Percentiles rank a stretch among this genome's conserved stretches.
Evolutionary conservation across 2,888 invertebrate genomes (phyloP).

Genomic region (Urechis unicinctus): DNA sequence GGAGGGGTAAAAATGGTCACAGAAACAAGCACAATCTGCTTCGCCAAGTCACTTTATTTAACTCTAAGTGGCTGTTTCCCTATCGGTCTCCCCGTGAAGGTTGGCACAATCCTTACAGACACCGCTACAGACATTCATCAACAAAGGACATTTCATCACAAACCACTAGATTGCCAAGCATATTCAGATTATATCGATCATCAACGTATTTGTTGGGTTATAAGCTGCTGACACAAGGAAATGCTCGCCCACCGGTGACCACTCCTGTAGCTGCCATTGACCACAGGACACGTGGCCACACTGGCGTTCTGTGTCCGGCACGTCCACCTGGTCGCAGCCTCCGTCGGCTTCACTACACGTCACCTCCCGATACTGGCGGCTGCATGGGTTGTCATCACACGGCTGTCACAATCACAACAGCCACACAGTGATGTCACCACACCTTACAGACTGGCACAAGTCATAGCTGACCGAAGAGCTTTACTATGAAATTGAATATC

Average conservation of each 20-base stretch:
- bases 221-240: too few species aligned
- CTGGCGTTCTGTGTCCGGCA: constrained; percentile 30
- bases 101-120: not conserved
- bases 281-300: constrained; percentile 47
- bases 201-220: too few species aligned
- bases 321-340: constrained; percentile 31
- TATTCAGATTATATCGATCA: too few species aligned
- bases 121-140: not conserved
- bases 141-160: too few species aligned
- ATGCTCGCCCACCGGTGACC: constrained; percentile 40
- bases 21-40: too few species aligned
- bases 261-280: constrained; percentile 39
- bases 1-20: too few species aligned
- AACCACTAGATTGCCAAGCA: too few species aligned
- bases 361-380: constrained; percentile 32
- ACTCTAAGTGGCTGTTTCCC: not conserved
- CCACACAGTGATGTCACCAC: not conserved
- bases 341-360: constrained; percentile 27
- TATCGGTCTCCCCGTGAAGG: not conserved
- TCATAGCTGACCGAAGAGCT: too few species aligned
- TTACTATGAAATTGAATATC: too few species aligned
- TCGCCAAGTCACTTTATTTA: too few species aligned
- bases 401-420: constrained; percentile 17
- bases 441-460: too few species aligned
- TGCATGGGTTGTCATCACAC: constrained; percentile 46